Conservation (phyloP, 2,888 invertebrate genomes). For the Lasioglossum leucozonium region DNA sequence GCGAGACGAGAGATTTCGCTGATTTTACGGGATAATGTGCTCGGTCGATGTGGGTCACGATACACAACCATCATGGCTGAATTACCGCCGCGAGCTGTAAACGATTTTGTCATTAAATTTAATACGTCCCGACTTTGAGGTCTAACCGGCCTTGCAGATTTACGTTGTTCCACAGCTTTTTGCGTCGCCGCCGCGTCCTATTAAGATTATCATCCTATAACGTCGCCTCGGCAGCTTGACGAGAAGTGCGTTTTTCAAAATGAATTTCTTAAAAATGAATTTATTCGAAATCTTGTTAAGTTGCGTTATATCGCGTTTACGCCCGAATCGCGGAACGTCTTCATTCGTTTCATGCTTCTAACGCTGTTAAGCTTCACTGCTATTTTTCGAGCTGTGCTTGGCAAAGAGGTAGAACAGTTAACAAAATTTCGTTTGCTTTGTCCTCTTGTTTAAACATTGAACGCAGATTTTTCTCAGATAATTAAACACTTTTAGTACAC, state of each 20-base stretch:
- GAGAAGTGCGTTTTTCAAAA: not conserved
- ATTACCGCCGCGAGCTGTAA: constrained; percentile 37
- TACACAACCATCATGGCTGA: constrained; percentile 42
- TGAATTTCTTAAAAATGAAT: no score
- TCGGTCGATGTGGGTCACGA: constrained; percentile 48
- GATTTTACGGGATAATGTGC: constrained; percentile 62
- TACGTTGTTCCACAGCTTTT: constrained; percentile 20
- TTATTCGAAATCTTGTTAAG: no score
- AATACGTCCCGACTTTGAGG: constrained; percentile 38
- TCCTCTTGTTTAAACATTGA: no score
- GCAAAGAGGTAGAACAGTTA: no score
- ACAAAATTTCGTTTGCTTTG: no score
- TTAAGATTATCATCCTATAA: constrained; percentile 5
- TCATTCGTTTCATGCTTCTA: not conserved
- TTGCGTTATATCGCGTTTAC: not conserved
- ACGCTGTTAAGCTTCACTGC: not conserved
- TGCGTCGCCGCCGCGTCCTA: not conserved
- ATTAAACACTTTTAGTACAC: no score
- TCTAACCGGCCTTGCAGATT: constrained; percentile 16
- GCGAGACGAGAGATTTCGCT: constrained; percentile 40
- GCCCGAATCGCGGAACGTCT: no score
- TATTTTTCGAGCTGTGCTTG: not conserved
- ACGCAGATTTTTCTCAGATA: no score
- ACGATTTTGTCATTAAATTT: constrained; percentile 58
- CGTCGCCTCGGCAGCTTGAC: not conserved